Conservation (phyloP, 2,113 vertebrate genomes). For the Cyanoderma ruficeps region DNA sequence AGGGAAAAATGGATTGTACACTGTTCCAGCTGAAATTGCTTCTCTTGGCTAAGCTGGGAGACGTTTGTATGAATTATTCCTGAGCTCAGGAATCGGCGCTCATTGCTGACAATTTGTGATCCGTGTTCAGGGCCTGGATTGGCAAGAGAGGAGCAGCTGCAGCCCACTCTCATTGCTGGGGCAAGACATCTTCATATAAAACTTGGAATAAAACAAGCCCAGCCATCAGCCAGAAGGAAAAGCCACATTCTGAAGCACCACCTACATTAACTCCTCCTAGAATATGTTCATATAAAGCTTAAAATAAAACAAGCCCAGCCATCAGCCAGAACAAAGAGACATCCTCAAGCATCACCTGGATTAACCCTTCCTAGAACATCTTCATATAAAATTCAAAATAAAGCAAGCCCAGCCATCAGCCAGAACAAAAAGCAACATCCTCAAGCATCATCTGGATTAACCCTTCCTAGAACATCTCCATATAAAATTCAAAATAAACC, state of each 20-base stretch:
- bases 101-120: not conserved
- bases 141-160: not conserved
- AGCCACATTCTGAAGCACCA: not conserved
- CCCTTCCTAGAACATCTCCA: not conserved
- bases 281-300: not conserved
- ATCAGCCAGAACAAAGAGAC: not conserved
- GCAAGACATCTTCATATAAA: not conserved
- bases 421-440: not conserved
- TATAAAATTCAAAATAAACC: not conserved
- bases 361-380: not conserved
- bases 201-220: not conserved
- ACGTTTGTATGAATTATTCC: slow-evolving; percentile 16
- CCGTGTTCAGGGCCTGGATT: not conserved
- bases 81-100: not conserved
- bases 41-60: slow-evolving; percentile 5
- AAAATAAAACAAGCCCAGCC: not conserved
- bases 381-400: not conserved
- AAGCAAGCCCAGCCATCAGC: not conserved
- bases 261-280: not conserved
- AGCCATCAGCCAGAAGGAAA: not conserved
- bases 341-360: not conserved
- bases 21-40: slow-evolving; percentile 7
- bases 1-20: not conserved
- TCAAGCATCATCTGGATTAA: not conserved
- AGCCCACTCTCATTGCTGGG: not conserved